Conservation (phyloP, 1,140 invertebrate species). For the Drosophila simulans region DNA sequence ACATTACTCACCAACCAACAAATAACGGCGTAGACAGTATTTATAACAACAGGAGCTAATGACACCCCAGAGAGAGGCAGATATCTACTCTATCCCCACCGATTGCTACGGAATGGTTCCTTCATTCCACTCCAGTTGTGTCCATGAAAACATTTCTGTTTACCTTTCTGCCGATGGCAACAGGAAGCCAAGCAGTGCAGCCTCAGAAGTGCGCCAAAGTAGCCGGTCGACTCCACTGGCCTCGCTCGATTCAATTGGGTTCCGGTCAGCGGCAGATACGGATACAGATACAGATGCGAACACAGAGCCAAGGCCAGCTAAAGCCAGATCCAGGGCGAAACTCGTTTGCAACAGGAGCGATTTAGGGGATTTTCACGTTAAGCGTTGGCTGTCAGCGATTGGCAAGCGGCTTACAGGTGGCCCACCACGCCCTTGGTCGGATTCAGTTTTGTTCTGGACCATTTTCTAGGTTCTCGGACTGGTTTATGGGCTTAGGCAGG, state of each 20-base stretch:
- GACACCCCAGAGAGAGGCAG: constrained; percentile 45
- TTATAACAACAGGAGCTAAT: constrained; percentile 49
- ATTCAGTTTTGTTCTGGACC: constrained; percentile 8
- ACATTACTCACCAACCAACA: constrained; percentile 44
- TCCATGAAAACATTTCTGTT: constrained; percentile 67
- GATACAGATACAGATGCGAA: constrained; percentile 18
- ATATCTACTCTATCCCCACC: not conserved
- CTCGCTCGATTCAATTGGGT: constrained; percentile 38
- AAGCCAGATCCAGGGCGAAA: constrained; percentile 25
- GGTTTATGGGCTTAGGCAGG: constrained; percentile 67
- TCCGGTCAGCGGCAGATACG: constrained; percentile 26
- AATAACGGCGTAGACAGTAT: constrained; percentile 41
- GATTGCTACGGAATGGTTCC: not conserved
- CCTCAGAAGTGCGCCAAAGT: constrained; percentile 40
- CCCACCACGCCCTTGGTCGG: constrained; percentile 26
- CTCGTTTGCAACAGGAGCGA: constrained; percentile 60
- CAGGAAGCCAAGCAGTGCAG: constrained; percentile 40
- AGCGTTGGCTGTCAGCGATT: constrained; percentile 76
- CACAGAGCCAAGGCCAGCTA: not conserved
- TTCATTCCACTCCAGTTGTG: constrained; percentile 7
- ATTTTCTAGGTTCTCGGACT: constrained; percentile 14
- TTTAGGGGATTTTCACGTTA: constrained; percentile 75
- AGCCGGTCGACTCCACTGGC: constrained; percentile 17
- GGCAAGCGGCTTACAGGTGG: constrained; percentile 80
- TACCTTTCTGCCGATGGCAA: constrained; percentile 29